These are phyloP conservation scores for Ophioninae sp. DNA, from an alignment of 2,888 invertebrate genomes.

Conservation along the genomic window DNA sequence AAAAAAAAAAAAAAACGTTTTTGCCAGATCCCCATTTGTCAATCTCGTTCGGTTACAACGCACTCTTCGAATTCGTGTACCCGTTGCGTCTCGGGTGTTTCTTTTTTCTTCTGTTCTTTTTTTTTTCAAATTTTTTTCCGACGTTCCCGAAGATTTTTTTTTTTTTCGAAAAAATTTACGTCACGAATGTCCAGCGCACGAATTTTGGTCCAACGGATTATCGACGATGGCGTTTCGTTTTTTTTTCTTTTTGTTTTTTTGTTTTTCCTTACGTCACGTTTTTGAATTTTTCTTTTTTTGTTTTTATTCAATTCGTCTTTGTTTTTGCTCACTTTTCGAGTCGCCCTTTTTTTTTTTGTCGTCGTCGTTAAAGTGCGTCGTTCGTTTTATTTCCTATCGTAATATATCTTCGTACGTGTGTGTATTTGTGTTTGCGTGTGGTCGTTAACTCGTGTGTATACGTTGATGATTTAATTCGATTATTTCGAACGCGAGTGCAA, in stretches of 20 bases:
- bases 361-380: constrained; percentile 29
- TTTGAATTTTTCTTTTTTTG: constrained; percentile 33
- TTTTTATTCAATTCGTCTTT: neutral
- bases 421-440: constrained; percentile 50
- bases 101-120: constrained; percentile 27
- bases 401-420: constrained; percentile 46
- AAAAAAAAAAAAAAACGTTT: constrained; percentile 56
- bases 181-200: constrained; percentile 61
- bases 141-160: constrained; percentile 35
- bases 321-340: constrained; percentile 5
- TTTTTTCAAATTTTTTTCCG: neutral
- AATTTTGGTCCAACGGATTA: constrained; percentile 73
- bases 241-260: constrained; percentile 40
- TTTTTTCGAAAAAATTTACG: constrained; percentile 19
- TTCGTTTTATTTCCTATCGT: constrained; percentile 47
- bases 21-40: constrained; percentile 25
- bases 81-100: constrained; percentile 31
- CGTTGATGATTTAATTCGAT: constrained; percentile 54
- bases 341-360: neutral
- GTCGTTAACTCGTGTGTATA: constrained; percentile 38
- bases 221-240: constrained; percentile 36
- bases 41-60: constrained; percentile 45
- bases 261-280: neutral
- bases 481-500: constrained; percentile 56
- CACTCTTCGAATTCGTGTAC: constrained; percentile 40